Evolutionary conservation across 2,113 vertebrate species (phyloP), one percentile per base, ranked within the genome.

Genomic region (Lycaon pictus): DNA sequence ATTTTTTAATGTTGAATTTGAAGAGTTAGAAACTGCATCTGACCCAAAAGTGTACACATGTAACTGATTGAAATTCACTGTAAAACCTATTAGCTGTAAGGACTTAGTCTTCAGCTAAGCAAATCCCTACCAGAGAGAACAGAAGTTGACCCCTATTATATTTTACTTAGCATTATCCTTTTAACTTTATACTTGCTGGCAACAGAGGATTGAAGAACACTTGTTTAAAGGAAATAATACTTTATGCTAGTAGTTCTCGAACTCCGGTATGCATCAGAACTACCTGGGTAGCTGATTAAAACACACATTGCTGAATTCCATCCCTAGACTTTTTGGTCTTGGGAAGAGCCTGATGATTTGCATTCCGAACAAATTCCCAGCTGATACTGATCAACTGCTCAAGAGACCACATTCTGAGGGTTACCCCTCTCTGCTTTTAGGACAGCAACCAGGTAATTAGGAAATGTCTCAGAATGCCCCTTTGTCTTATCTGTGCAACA

Each of bases 21-120:
- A 53, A 79, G 11, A 55, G 5, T 92, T 95, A 95, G 32, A 97
- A 79, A 84, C 25, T 82, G 13, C 27, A 60, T 29, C 56, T 88
- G 23, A 51, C 43, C 29, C 32, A 4, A 94, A 89, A 62, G 17
- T 43, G 0, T 63, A 43, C 48, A 8, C 5, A 10, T 62, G 55
- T 62, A 90, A 22, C 25, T 93, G n/a, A 84, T 17, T 74, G 23
- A 95, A 80, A 67, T 76, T 79, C 20, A 23, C 10, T n/a, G 0
- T 71, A 81, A 60, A 83, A 80, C 19, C 23, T 12, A 1, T 58
- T 74, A 84, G 32, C 58, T 11, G 7, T 13, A 55, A 23, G 12
- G 23, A 81, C 9, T 53, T 2, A 3, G 62, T 37, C 58, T 88
- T 85, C 35, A 37, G 53, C 58, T 62, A 65, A 65, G 72, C 16